These are phyloP conservation scores for Heterocephalus glaber DNA, from an alignment of 2,113 vertebrate genomes.

Conservation along the genomic window DNA sequence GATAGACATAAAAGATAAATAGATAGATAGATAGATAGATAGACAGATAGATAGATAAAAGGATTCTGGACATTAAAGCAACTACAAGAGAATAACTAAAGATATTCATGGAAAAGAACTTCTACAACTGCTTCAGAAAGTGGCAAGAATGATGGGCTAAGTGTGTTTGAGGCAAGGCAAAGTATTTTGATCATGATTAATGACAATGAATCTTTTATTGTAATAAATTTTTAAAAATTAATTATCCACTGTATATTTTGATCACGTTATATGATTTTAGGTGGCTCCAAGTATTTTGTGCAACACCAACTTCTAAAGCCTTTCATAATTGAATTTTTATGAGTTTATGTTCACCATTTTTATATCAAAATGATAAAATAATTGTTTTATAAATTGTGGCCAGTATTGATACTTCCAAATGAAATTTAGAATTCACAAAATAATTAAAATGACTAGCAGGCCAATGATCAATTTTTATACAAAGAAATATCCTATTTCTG, in stretches of 20 bases:
- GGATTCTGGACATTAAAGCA: background rate
- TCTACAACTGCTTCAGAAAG: background rate
- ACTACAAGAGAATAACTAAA: background rate
- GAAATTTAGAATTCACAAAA: slow-evolving; percentile 10
- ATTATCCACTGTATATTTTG: background rate
- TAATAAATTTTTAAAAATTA: background rate
- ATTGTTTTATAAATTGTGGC: background rate
- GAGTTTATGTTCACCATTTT: background rate
- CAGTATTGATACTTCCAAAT: background rate
- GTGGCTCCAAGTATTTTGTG: background rate
- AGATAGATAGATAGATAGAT: too few species aligned
- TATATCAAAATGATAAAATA: background rate
- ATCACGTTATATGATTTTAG: background rate
- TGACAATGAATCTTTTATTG: background rate
- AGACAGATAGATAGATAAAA: too few species aligned
- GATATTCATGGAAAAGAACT: background rate
- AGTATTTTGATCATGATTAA: background rate
- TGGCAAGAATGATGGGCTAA: background rate
- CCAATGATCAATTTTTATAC: background rate
- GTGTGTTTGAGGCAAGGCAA: background rate
- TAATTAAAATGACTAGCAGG: background rate
- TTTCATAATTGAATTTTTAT: background rate
- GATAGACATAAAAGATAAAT: too few species aligned
- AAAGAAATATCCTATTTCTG: background rate
- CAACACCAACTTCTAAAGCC: background rate